These are phyloP conservation scores for Sterna hirundo DNA, from an alignment of 2,113 vertebrate genomes.

Conservation along the genomic window DNA sequence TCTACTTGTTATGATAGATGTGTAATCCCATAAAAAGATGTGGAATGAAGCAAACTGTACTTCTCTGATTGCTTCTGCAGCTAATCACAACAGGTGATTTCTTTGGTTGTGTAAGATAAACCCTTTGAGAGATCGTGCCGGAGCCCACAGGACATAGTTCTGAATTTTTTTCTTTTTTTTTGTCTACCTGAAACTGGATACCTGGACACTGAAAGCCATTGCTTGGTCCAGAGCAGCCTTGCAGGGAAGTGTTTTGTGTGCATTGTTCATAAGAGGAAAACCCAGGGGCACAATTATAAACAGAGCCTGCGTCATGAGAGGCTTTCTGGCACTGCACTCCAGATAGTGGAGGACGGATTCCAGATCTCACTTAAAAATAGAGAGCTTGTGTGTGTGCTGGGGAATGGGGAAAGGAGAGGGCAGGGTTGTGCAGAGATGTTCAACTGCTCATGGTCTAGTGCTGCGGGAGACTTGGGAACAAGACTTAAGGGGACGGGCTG, in stretches of 20 bases:
- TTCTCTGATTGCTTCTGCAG: not conserved
- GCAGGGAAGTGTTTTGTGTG: not conserved
- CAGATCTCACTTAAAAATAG: conserved; percentile 44
- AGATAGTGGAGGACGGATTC: conserved; percentile 31
- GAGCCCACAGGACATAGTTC: not conserved
- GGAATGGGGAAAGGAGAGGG: not conserved
- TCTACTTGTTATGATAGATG: not conserved
- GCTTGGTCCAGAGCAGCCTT: not conserved
- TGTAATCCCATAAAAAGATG: not conserved
- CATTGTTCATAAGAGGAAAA: conserved; percentile 46
- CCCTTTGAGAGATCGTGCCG: not conserved
- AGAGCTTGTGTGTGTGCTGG: not conserved
- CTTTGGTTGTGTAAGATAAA: not conserved
- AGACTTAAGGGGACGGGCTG: not conserved
- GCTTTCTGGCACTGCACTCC: not conserved
- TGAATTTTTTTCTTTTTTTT: not conserved
- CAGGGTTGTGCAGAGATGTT: not conserved
- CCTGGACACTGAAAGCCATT: not conserved
- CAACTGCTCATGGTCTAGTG: accelerated
- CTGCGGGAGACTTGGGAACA: not conserved
- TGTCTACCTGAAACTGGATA: not conserved
- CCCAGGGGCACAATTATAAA: conserved; percentile 25
- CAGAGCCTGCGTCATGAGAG: not conserved
- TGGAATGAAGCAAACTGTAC: not conserved
- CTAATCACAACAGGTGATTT: not conserved